Base-by-base conservation (phyloP, 2,113 vertebrate genomes). In the Caranx ignobilis region DNA sequence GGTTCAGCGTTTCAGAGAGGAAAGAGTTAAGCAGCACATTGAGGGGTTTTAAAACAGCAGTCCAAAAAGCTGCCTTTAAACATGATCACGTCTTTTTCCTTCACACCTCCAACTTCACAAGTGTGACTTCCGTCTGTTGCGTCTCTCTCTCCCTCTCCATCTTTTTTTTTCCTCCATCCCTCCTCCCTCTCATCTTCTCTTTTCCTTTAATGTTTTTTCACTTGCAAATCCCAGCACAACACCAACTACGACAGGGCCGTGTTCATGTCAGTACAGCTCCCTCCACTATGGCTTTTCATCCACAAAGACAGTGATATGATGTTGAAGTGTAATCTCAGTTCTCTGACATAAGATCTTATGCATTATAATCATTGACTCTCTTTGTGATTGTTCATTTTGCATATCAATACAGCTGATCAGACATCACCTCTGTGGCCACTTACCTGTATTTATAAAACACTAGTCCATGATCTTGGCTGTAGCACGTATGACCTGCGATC, bases 31-130 rank as follows among this genome's bases (percentile, higher is more conserved):
- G 82, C 77, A 71, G 57, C 79, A 82, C 80, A 59, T 81, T 73
- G 72, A 78, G 56, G 54, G 66, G 59, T 90, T 91, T 92, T 90
- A 89, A 91, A 93, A 92, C 92, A 92, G 90, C 86, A 90, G 89
- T 92, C 92, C 88, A 94, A 91, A 83, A 93, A 89, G 81, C 90
- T 94, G 92, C 93, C 91, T 91, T 91, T 86, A 89, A 93, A 88
- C 86, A 82, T 79, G 86, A 92, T 89, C 82, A 73, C 83, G 87
- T 92, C 76, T 77, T 89, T 86, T 92, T 93, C 88, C 72, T 94
- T 95, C 94, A 94, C 94, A 94, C 94, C 93, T 94, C 88, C 75
- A 83, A 87, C 84, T 89, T 92, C 87, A 77, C 89, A 90, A 92
- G 91, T 91, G 90, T 89, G 88, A 93, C 90, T 94, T 94, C 92